A percentile compares a stretch with the other conserved stretches of the same genome.
Evolutionary conservation across 2,113 vertebrate species (phyloP).

Genomic region (Hucho hucho): DNA sequence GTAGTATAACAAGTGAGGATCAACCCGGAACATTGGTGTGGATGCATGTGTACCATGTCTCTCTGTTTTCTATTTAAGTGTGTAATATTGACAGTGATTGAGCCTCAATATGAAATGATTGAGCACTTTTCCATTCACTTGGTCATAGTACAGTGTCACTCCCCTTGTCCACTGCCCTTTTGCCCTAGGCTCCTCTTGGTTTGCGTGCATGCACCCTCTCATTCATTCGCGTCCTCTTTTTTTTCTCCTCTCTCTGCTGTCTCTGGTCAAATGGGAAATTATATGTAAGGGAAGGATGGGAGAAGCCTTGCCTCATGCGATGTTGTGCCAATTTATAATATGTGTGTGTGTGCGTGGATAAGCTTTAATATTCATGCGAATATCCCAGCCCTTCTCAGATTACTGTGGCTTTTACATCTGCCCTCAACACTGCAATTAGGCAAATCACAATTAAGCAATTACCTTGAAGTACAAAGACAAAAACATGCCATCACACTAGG

Average conservation of each 20-base stretch:
- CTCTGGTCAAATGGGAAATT: background rate
- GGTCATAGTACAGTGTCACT: background rate
- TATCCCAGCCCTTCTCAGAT: constrained; percentile 3
- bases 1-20: too few relatives aligned
- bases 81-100: too few relatives aligned
- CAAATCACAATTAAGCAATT: constrained; percentile 8
- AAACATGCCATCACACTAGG: background rate
- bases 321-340: background rate
- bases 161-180: background rate
- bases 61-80: too few relatives aligned
- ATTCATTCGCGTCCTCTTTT: background rate
- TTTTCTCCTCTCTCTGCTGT: background rate
- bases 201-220: background rate
- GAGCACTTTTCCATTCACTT: background rate
- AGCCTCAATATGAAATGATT: too few relatives aligned
- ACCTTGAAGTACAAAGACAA: background rate
- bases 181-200: background rate
- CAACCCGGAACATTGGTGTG: too few relatives aligned
- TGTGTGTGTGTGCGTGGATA: background rate
- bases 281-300: background rate
- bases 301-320: background rate
- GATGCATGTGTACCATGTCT: too few relatives aligned
- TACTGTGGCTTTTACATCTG: constrained; percentile 19
- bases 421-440: background rate
- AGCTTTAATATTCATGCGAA: background rate